A percentile compares a stretch with the other conserved stretches of the same genome.
Conservation (phyloP, 2,113 vertebrate species). For the Ceyx melanurus region DNA sequence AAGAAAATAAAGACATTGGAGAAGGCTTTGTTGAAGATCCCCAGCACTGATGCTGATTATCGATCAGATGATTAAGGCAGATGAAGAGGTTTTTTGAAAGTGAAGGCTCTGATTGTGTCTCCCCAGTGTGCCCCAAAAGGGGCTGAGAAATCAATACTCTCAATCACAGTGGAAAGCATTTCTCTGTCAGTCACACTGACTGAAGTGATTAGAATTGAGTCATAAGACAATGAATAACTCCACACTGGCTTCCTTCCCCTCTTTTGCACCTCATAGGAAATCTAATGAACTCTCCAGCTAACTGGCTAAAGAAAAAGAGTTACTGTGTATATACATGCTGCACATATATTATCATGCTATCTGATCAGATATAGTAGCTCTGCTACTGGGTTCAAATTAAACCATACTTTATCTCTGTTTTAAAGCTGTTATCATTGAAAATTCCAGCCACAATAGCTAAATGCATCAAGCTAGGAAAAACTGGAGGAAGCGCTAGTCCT, state of each 20-base stretch:
- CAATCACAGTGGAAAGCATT: constrained; percentile 89
- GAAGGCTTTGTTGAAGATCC: constrained; percentile 85
- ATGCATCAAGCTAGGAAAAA: neutral
- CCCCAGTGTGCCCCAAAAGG: constrained; percentile 82
- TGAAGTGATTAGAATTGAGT: constrained; percentile 97
- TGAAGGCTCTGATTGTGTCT: constrained; percentile 90
- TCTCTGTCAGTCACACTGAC: constrained; percentile 90
- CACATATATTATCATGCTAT: constrained; percentile 59
- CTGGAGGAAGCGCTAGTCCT: neutral
- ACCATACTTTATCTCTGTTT: constrained; percentile 17
- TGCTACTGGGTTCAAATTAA: constrained; percentile 12
- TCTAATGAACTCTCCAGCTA: constrained; percentile 88
- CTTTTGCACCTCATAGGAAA: constrained; percentile 82
- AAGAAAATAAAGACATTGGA: constrained; percentile 80
- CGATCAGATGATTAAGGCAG: constrained; percentile 96
- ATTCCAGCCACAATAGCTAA: neutral
- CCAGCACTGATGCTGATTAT: constrained; percentile 89
- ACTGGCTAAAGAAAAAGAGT: constrained; percentile 74
- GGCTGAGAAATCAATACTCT: constrained; percentile 94
- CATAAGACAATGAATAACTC: constrained; percentile 95
- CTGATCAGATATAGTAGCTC: constrained; percentile 20
- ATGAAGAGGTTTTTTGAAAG: constrained; percentile 93
- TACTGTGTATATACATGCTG: constrained; percentile 12
- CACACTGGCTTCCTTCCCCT: constrained; percentile 80
- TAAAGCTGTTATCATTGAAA: neutral